phyloP scores from a whole-genome alignment of 2,797 vertebrate species.

The Sciaenops ocellatus region DNA sequence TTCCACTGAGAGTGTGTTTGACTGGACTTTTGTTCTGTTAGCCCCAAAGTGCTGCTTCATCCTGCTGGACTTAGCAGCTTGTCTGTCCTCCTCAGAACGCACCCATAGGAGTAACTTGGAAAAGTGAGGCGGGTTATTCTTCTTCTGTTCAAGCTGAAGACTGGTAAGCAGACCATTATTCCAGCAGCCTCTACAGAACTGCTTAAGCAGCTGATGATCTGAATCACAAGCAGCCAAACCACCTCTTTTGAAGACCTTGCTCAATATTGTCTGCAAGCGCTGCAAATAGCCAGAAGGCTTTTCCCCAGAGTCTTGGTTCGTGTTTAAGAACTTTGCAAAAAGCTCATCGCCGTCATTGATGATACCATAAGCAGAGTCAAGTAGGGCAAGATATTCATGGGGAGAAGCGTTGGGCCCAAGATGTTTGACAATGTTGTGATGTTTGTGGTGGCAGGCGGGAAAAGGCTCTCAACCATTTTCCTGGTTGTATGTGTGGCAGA shows the following conservation, averaged over 20 bases:
- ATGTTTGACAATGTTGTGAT: not conserved
- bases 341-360: not conserved
- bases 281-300: slow-evolving; percentile 21
- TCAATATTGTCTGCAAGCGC: not conserved
- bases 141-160: slow-evolving; percentile 15
- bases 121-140: not conserved
- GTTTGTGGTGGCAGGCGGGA: not conserved
- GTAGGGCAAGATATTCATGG: not conserved
- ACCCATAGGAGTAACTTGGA: not conserved
- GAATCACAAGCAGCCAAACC: not conserved
- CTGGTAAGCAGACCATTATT: not conserved
- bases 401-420: not conserved
- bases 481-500: not conserved
- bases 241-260: not conserved
- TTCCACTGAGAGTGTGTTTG: not conserved
- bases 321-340: slow-evolving; percentile 13
- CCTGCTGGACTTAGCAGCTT: not conserved
- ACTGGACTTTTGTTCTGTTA: not conserved
- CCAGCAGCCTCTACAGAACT: slow-evolving; percentile 26
- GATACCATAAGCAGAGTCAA: not conserved
- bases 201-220: not conserved
- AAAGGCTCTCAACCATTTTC: not conserved
- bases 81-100: slow-evolving; percentile 13
- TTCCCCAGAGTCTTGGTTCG: slow-evolving; percentile 4
- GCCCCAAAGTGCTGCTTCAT: slow-evolving; percentile 24